Base-by-base conservation (phyloP, 2,888 invertebrate genomes). In the Eudemis profundana region DNA sequence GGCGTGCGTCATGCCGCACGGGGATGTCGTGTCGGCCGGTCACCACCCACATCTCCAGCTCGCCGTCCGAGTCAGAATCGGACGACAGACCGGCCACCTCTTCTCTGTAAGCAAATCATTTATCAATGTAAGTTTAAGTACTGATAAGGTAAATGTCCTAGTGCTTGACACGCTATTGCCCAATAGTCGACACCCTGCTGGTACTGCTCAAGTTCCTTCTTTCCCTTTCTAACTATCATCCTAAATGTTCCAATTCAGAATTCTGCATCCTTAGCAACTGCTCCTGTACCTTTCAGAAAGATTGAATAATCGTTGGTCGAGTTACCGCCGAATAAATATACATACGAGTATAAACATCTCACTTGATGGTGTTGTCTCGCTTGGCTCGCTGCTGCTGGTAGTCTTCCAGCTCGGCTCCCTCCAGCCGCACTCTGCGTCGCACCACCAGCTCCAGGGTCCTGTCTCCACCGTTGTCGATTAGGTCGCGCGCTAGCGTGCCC, bases 1-100 rank as follows among this genome's bases (percentile, higher is more conserved):
- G 77, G 86, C 94, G 73, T 87, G 94, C 50, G 93, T 94, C 90
- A 66, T 95, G 94, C 23, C 96, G 94, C n/a, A 96, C 97, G 40
- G 96, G 96, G 75, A 97, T 95, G 86, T 98, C 98, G 84, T 98
- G 98, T 56, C 96, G 95, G 0, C 97, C 97, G 0, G 95, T 95
- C 68, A 96, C 96, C 54, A 96, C 95, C 83, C 95, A 96, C 94
- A 96, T 96, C 86, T 96, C 97, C 62, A 96, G 93, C 77, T 97
- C 97, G 66, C 96, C 96, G 67, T 96, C 97, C 0, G 94, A 94
- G 54, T 92, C 92, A 0, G 96, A 96, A 78, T 97, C 97, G 0
- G 97, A 97, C 50, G 96, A 96, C 53, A 95, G 88, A 59, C 94
- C 96, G 0, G 93, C 94, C 14, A 94, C 93, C 67, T 95, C 94